Evolutionary conservation across 2,113 vertebrate species (phyloP).

Genomic region (Apistogramma diplotaenia): DNA sequence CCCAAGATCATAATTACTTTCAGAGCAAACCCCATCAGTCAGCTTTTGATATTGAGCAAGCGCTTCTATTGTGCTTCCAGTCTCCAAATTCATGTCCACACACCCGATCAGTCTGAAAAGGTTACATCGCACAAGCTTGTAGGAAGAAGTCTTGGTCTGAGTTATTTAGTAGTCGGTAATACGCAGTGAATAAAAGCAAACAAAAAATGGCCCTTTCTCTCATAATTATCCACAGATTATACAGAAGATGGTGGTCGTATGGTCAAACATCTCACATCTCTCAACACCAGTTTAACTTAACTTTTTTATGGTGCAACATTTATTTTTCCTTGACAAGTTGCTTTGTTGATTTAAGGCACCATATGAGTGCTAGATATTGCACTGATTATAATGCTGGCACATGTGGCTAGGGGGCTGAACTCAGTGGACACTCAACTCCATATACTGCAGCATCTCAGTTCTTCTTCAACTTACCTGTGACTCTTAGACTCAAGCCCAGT

Average conservation of each 20-base stretch:
- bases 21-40: slow-evolving; percentile 37
- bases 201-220: neutral
- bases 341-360: neutral
- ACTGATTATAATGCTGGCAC: neutral
- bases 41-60: slow-evolving; percentile 25
- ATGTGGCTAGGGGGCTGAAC: neutral
- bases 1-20: slow-evolving; percentile 47
- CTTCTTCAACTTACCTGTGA: neutral
- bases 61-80: neutral
- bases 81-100: neutral
- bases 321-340: neutral
- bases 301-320: neutral
- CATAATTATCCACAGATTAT: neutral
- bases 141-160: neutral
- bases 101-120: neutral
- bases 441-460: neutral
- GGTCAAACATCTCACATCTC: too few relatives aligned
- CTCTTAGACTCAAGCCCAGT: neutral
- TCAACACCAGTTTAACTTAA: too few relatives aligned
- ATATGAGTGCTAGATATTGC: too few relatives aligned
- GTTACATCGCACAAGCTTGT: neutral
- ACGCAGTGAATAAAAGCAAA: neutral
- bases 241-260: neutral
- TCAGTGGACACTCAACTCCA: neutral
- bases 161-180: neutral